A percentile compares a stretch with the other conserved stretches of the same genome.
phyloP scores from a whole-genome alignment of 1,140 invertebrate genomes.

The Drosophila fuyamai region DNA sequence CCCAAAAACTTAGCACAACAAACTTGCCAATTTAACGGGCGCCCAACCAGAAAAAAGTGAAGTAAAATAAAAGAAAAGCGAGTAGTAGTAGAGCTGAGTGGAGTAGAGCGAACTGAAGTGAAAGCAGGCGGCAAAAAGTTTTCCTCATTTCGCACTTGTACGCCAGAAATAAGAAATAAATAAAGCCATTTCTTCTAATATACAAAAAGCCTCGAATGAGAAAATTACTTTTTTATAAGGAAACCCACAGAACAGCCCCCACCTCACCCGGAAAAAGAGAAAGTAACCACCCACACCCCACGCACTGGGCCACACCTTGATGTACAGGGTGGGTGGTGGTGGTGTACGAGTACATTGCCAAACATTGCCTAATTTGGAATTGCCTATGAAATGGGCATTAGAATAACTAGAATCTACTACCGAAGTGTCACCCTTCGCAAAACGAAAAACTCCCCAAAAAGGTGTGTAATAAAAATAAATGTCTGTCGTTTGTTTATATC shows the following conservation, averaged over 20 bases:
- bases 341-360: slow-evolving; percentile 63
- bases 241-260: slow-evolving; percentile 30
- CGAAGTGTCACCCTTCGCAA: slow-evolving; percentile 21
- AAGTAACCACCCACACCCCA: slow-evolving; percentile 7
- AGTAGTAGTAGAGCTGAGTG: slow-evolving; percentile 8
- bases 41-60: slow-evolving; percentile 50
- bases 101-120: slow-evolving; percentile 30
- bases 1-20: slow-evolving; percentile 80
- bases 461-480: slow-evolving; percentile 85
- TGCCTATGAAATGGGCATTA: slow-evolving; percentile 84
- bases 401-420: slow-evolving; percentile 84
- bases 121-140: slow-evolving; percentile 66
- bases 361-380: slow-evolving; percentile 84
- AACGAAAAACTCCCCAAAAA: slow-evolving; percentile 50
- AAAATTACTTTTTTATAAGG: slow-evolving; percentile 84
- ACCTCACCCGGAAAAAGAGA: slow-evolving; percentile 9
- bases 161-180: slow-evolving; percentile 81
- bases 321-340: slow-evolving; percentile 1
- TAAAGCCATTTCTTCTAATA: slow-evolving; percentile 85
- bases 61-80: slow-evolving; percentile 12
- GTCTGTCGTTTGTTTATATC: slow-evolving; percentile 85
- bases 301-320: slow-evolving; percentile 57
- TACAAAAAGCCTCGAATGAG: slow-evolving; percentile 83
- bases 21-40: slow-evolving; percentile 82
- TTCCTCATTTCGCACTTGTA: slow-evolving; percentile 69